Percentiles rank a stretch among this genome's conserved stretches.
Conservation (phyloP, 2,888 invertebrate species). For the Trisateles emortualis region DNA sequence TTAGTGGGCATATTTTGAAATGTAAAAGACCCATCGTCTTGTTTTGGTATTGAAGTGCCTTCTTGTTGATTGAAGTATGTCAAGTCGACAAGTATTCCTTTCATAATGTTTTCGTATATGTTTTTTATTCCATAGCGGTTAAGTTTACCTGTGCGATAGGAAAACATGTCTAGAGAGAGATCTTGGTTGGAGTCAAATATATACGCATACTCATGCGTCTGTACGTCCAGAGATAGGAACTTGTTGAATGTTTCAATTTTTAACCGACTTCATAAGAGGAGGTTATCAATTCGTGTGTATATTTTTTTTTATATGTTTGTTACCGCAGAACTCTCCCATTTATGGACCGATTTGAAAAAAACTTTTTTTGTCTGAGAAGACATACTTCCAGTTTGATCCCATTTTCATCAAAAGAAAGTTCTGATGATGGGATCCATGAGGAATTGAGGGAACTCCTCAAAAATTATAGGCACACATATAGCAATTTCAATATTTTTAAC, state of each 20-base stretch:
- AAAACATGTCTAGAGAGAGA: not conserved
- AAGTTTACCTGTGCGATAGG: not conserved
- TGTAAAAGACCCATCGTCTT: not conserved
- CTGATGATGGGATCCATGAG: no score
- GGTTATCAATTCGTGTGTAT: no score
- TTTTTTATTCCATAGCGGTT: not conserved
- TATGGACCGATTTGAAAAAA: no score
- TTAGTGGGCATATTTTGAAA: not conserved
- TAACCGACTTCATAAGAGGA: no score
- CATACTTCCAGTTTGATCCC: no score
- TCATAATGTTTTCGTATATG: not conserved
- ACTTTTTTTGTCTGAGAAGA: no score
- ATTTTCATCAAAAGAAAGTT: no score
- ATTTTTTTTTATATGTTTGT: no score
- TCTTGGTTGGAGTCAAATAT: not conserved
- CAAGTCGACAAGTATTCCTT: not conserved
- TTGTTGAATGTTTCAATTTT: not conserved
- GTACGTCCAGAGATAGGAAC: not conserved
- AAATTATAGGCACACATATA: no score
- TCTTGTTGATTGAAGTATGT: not conserved
- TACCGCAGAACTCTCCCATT: no score
- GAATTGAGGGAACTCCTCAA: no score
- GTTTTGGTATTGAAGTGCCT: not conserved
- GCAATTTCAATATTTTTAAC: no score
- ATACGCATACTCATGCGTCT: not conserved